Evolutionary conservation across 1,140 invertebrate genomes (phyloP), one percentile per base, ranked within the genome.

Genomic region (Monomorium pharaonis): DNA sequence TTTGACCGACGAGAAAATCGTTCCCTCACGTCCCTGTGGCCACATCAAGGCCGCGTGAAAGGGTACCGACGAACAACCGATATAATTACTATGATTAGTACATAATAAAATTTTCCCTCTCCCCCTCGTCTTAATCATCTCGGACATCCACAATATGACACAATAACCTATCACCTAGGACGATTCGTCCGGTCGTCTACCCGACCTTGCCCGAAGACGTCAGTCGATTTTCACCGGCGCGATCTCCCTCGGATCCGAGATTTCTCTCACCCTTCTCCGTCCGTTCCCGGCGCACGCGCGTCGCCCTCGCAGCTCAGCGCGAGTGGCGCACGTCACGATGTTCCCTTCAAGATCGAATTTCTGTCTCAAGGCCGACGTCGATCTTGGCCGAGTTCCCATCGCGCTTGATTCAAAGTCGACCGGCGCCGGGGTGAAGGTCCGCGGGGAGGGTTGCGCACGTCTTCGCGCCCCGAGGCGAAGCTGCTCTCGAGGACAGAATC

Each of bases 31-130:
- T 69, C 27, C 51, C 24, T 56, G 44, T 54, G 12, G 76, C 62
- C 76, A 58, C 54, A 60, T 86, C 72, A 65, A 65, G 74, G 70
- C 76, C 84, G 63, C 84, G 88, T 86, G 87, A 89, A 86, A 88
- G 67, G 84, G 56, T n/a, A 56, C 86, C 88, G 80, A 90, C 63
- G 88, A 90, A 89, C 88, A 89, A 89, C 88, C 88, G 85, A 89
- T 89, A 89, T 89, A 89, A 89, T 89, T 89, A 86, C 67, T 83
- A 83, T 83, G 67, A 83, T 83, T 83, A 74, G 78, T 83, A 83
- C 84, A 78, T 74, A 75, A 89, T 89, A 89, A 89, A 89, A 70
- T 86, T 86, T 72, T 89, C 86, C 62, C 65, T 85, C 84, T 72
- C 69, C 63, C 60, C 74, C 27, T 51, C 60, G 37, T 60, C 67